phyloP scores from a whole-genome alignment of 2,797 vertebrate species.

The Passerculus sandwichensis region DNA sequence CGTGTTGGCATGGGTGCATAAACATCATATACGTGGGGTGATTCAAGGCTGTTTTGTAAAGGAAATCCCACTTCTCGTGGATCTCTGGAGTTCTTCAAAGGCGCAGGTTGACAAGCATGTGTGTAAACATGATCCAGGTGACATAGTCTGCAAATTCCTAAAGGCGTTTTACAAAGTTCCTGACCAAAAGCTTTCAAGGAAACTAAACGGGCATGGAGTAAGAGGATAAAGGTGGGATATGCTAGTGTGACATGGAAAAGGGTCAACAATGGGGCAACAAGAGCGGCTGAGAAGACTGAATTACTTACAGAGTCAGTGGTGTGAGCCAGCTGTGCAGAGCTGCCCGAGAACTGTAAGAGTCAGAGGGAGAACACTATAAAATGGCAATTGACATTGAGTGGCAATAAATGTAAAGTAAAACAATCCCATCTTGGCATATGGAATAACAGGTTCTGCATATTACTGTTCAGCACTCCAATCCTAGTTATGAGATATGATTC shows the following conservation, averaged over 20 bases:
- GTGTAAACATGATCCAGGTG: not conserved
- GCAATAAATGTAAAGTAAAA: not conserved
- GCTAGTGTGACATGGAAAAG: not conserved
- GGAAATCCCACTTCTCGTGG: not conserved
- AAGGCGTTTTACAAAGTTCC: not conserved
- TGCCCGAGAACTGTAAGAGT: not conserved
- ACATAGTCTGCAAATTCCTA: not conserved
- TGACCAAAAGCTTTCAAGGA: constrained; percentile 16
- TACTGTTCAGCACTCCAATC: not conserved
- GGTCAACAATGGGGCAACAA: not conserved
- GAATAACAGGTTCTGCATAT: not conserved
- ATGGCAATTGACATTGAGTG: not conserved
- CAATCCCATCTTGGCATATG: not conserved
- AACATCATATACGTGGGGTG: not conserved
- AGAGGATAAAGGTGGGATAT: constrained; percentile 40
- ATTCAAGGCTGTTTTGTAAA: not conserved
- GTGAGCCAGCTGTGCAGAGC: not conserved
- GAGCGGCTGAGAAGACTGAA: not conserved
- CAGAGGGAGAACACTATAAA: not conserved
- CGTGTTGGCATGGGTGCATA: not conserved
- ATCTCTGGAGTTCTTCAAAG: not conserved
- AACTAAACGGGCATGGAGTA: constrained; percentile 9
- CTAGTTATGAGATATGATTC: not conserved
- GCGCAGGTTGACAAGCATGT: not conserved
- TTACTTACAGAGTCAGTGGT: not conserved